Conservation (phyloP, 2,888 invertebrate genomes). For the Caradrina clavipalpis region DNA sequence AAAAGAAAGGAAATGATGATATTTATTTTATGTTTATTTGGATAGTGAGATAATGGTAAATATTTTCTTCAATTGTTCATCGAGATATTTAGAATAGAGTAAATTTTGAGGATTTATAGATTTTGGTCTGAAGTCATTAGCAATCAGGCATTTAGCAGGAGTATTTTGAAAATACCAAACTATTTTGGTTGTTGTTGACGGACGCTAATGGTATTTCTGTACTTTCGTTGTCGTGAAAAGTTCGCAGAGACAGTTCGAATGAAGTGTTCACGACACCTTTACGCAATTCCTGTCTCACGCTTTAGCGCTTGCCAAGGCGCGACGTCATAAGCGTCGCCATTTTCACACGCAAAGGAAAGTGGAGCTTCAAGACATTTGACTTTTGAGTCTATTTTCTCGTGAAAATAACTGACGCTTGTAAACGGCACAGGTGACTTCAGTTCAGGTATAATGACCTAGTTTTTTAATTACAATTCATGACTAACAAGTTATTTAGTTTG, state of each 20-base stretch:
- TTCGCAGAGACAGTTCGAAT: conserved; percentile 81
- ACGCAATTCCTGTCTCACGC: conserved; percentile 88
- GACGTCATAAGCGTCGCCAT: conserved; percentile 81
- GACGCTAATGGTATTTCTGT: conserved; percentile 85
- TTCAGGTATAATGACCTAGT: conserved; percentile 79
- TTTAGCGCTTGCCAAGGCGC: conserved; percentile 84
- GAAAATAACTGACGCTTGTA: conserved; percentile 53
- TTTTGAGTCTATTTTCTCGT: conserved; percentile 79
- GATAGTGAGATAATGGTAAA: conserved; percentile 14
- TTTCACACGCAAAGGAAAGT: conserved; percentile 78
- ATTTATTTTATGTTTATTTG: conserved; percentile 40
- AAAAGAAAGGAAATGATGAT: conserved; percentile 36
- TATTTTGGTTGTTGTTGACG: conserved; percentile 82
- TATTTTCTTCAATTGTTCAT: conserved; percentile 2
- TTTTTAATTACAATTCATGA: conserved; percentile 52
- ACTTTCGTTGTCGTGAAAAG: conserved; percentile 82
- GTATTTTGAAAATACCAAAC: conserved; percentile 72
- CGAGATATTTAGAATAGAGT: background rate
- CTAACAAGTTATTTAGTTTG: conserved; percentile 15
- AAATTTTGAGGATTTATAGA: conserved; percentile 15
- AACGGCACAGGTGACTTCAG: conserved; percentile 71
- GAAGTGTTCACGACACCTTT: conserved; percentile 87
- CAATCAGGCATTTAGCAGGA: conserved; percentile 62
- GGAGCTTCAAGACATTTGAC: conserved; percentile 73
- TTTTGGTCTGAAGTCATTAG: conserved; percentile 46